Conservation (phyloP, 2,113 vertebrate species). For the Ceratotherium simum region DNA sequence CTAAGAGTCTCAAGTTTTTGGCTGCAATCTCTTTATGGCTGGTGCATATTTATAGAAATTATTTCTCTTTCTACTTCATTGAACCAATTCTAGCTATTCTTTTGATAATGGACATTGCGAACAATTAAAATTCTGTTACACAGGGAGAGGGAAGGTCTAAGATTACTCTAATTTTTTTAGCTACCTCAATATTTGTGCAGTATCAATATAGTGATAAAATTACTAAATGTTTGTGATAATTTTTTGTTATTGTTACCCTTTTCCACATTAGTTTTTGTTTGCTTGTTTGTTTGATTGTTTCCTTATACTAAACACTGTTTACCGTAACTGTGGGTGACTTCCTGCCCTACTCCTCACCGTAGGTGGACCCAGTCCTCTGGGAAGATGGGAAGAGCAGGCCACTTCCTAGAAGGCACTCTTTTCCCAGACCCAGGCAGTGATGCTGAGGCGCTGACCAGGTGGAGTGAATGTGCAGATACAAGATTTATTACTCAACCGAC, state of each 20-base stretch:
- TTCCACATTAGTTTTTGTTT: neutral
- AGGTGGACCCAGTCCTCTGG: neutral
- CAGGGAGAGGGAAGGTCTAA: neutral
- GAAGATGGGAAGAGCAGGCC: neutral
- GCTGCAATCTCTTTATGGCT: neutral
- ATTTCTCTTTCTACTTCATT: constrained; percentile 34
- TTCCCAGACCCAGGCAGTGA: neutral
- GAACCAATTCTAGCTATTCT: neutral
- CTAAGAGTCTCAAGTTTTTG: neutral
- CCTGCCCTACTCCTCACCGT: neutral
- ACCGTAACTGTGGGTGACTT: neutral
- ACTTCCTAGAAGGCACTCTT: neutral
- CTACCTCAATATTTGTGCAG: neutral
- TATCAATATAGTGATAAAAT: neutral
- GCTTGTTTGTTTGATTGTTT: neutral
- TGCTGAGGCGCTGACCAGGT: neutral
- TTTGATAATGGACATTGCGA: neutral
- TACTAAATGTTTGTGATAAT: neutral
- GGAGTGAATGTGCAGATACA: neutral
- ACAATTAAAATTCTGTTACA: neutral
- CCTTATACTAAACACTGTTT: neutral
- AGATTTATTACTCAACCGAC: neutral
- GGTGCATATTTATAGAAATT: constrained; percentile 25
- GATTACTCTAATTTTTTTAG: neutral
- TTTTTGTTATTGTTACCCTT: neutral